Conservation (phyloP, 2,113 vertebrate genomes). For the Hemicordylus capensis region DNA sequence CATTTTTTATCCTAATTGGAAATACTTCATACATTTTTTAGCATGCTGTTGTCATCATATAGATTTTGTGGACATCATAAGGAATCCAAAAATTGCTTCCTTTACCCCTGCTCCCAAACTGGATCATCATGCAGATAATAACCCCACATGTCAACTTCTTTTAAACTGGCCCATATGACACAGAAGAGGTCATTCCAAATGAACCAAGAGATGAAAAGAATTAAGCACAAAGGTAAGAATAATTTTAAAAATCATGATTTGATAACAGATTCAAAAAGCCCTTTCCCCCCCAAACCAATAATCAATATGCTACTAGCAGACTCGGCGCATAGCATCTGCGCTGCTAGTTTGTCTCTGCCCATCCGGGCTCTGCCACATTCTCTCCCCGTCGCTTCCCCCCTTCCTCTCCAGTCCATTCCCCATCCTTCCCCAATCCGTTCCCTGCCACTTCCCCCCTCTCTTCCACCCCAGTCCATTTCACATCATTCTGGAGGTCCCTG, state of each 20-base stretch:
- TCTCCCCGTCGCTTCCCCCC: too few species aligned
- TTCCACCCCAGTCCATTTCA: too few species aligned
- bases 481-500: too few species aligned
- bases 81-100: neutral
- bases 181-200: neutral
- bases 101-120: neutral
- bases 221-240: neutral
- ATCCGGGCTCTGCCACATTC: too few species aligned
- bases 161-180: neutral
- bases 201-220: neutral
- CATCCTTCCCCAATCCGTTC: too few species aligned
- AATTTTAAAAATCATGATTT: neutral
- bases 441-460: too few species aligned
- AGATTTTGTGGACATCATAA: neutral
- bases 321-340: too few species aligned
- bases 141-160: neutral
- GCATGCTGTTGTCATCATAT: neutral
- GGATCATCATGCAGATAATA: neutral
- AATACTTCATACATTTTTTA: neutral
- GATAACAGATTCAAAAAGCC: too few species aligned
- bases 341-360: too few species aligned
- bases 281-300: too few species aligned
- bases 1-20: neutral
- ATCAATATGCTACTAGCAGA: too few species aligned
- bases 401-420: too few species aligned